Percentiles rank a stretch among this genome's conserved stretches.
Evolutionary conservation across 2,888 invertebrate species (phyloP).

Genomic region (Chromoteleia sp.): DNA sequence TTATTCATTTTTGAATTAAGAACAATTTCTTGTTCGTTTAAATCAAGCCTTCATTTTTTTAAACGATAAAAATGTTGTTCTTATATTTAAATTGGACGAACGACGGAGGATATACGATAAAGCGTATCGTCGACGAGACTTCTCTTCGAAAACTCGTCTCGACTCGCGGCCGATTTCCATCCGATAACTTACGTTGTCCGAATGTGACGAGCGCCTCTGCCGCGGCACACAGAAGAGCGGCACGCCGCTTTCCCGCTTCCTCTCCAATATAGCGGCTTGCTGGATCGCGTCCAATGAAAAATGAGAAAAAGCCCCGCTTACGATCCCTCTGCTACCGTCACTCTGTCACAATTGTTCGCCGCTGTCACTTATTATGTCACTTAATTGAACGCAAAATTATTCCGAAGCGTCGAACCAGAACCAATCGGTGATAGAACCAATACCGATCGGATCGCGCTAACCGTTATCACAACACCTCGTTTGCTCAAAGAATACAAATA

Average conservation of each 20-base stretch:
- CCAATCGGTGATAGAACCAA: too few species aligned
- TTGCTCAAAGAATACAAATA: slow-evolving; percentile 32
- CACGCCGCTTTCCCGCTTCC: slow-evolving; percentile 85
- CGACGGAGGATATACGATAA: too few species aligned
- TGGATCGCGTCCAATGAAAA: slow-evolving; percentile 62
- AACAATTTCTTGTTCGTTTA: too few species aligned
- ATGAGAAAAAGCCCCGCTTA: slow-evolving; percentile 37
- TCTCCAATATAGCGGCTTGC: slow-evolving; percentile 84
- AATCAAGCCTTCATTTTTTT: too few species aligned
- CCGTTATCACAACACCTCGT: slow-evolving; percentile 44
- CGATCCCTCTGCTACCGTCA: slow-evolving; percentile 44
- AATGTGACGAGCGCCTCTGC: slow-evolving; percentile 87
- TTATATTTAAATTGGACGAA: too few species aligned
- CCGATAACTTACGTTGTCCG: slow-evolving; percentile 85
- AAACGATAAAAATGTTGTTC: too few species aligned
- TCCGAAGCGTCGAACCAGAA: too few species aligned
- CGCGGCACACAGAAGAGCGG: slow-evolving; percentile 88
- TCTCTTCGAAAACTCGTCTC: slow-evolving; percentile 3
- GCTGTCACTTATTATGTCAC: too few species aligned
- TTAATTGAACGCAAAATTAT: too few species aligned
- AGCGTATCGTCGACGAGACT: too few species aligned
- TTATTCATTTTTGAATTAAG: too few species aligned
- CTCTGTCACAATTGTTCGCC: slow-evolving; percentile 23
- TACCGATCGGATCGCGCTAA: background rate
- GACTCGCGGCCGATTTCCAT: slow-evolving; percentile 1